Percentiles rank a stretch among this genome's conserved stretches.
phyloP scores from a whole-genome alignment of 2,113 vertebrate genomes.

The Vimba vimba region DNA sequence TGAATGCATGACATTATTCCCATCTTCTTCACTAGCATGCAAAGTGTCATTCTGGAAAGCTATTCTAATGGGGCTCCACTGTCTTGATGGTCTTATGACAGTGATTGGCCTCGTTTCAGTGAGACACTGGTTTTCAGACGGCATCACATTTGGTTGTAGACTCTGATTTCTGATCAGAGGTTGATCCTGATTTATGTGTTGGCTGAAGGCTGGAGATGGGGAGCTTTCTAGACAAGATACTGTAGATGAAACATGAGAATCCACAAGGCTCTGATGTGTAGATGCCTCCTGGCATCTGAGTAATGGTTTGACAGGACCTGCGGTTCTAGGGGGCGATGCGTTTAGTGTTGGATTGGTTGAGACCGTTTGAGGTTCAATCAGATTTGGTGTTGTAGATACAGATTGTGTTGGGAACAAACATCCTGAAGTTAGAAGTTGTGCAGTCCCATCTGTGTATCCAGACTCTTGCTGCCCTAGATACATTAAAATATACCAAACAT shows the following conservation, averaged over 20 bases:
- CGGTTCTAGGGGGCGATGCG: neutral
- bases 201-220: neutral
- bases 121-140: slow-evolving; percentile 13
- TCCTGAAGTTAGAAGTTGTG: neutral
- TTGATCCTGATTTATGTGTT: slow-evolving; percentile 16
- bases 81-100: neutral
- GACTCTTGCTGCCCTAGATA: neutral
- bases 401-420: neutral
- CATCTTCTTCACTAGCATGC: neutral
- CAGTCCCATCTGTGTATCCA: neutral
- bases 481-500: neutral
- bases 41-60: neutral
- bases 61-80: neutral
- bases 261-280: neutral
- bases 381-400: neutral
- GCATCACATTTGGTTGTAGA: neutral
- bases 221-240: neutral
- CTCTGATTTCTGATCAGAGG: neutral
- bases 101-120: neutral
- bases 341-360: neutral
- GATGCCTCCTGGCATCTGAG: neutral
- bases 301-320: neutral
- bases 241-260: neutral
- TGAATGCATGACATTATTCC: neutral
- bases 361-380: neutral